phyloP scores from a whole-genome alignment of 2,888 invertebrate genomes.

The Prionchulus punctatus region DNA sequence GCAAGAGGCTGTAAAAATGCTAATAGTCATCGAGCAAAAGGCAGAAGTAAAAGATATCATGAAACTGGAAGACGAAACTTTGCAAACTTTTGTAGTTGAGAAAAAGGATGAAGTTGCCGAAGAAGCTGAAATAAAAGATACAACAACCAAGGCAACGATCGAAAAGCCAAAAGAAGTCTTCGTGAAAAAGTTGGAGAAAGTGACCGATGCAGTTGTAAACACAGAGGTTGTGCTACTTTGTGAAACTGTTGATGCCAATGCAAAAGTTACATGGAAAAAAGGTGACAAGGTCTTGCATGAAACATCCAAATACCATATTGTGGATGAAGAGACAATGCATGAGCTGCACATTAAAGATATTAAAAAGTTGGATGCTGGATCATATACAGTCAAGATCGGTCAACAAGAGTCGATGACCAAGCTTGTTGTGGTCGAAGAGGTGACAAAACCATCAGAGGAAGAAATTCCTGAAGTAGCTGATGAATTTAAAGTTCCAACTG shows the following conservation, averaged over 20 bases:
- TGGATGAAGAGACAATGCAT: not conserved
- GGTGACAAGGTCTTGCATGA: not conserved
- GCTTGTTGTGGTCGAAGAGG: not conserved
- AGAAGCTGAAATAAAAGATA: too few relatives aligned
- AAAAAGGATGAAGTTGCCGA: too few relatives aligned
- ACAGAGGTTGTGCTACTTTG: not conserved
- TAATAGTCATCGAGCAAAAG: too few relatives aligned
- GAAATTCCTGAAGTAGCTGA: conserved; percentile 64
- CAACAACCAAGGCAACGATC: too few relatives aligned
- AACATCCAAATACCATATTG: not conserved
- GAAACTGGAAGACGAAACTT: too few relatives aligned
- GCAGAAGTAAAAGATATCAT: too few relatives aligned
- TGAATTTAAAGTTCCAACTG: conserved; percentile 60
- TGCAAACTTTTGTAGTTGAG: too few relatives aligned
- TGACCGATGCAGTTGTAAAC: too few relatives aligned
- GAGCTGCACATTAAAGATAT: conserved; percentile 23
- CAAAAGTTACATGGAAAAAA: not conserved
- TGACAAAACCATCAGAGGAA: conserved; percentile 38
- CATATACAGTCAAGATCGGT: conserved; percentile 27
- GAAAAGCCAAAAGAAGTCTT: too few relatives aligned
- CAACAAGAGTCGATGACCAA: not conserved
- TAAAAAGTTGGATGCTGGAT: conserved; percentile 20
- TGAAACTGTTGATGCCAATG: not conserved
- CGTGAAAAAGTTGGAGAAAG: too few relatives aligned
- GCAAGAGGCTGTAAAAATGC: too few relatives aligned